A percentile compares a stretch with the other conserved stretches of the same genome.
Evolutionary conservation across 2,113 vertebrate species (phyloP).

Genomic region (Festucalex cinctus): DNA sequence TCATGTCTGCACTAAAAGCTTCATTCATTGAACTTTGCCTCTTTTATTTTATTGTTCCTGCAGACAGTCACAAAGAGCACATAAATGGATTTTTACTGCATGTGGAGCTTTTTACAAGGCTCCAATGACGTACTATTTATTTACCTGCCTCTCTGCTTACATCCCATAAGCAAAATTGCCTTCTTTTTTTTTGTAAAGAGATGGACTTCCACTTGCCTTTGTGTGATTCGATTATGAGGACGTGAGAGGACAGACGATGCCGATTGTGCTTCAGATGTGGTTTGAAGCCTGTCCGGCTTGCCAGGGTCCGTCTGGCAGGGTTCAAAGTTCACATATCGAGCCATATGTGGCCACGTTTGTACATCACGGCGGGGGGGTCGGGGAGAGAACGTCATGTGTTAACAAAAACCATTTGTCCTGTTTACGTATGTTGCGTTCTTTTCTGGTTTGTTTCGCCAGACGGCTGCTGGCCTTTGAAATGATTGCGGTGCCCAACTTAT

Average conservation of each 20-base stretch:
- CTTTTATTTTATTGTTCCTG: constrained; percentile 30
- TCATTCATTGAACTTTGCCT: constrained; percentile 31
- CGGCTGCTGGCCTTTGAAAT: too few species aligned
- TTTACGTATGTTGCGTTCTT: not conserved
- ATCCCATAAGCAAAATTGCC: constrained; percentile 35
- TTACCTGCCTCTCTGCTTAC: not conserved
- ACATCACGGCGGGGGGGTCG: constrained; percentile 47
- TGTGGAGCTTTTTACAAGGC: constrained; percentile 39
- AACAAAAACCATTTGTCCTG: constrained; percentile 46
- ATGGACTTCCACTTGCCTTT: not conserved
- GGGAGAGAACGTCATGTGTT: constrained; percentile 41
- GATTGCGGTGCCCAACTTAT: too few species aligned
- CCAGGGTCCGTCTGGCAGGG: constrained; percentile 38
- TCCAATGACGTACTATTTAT: constrained; percentile 10
- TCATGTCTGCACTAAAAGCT: constrained; percentile 26
- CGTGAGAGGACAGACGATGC: not conserved
- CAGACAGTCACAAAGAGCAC: constrained; percentile 29
- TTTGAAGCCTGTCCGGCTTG: constrained; percentile 14
- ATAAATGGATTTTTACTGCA: constrained; percentile 21
- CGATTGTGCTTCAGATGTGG: not conserved
- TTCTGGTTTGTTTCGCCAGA: not conserved
- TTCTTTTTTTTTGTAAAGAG: not conserved
- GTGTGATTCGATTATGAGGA: not conserved
- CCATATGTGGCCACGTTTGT: constrained; percentile 62
- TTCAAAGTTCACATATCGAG: constrained; percentile 71